These are phyloP conservation scores for Aselliscus stoliczkanus DNA, from an alignment of 2,797 vertebrate genomes.

Conservation along the genomic window DNA sequence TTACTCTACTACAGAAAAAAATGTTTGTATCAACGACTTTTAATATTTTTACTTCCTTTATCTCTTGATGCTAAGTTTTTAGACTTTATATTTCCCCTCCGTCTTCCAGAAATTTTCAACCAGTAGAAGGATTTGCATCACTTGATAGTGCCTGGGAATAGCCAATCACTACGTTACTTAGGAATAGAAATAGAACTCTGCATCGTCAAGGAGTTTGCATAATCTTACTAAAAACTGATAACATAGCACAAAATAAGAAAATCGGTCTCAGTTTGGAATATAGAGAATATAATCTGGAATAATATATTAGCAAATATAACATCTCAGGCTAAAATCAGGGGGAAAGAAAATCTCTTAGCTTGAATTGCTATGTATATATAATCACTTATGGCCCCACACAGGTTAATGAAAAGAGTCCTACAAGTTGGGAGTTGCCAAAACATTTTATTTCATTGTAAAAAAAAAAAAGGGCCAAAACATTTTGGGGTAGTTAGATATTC, in stretches of 20 bases:
- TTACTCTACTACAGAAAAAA: neutral
- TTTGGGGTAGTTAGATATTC: slow-evolving; percentile 56
- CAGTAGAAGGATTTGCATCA: neutral
- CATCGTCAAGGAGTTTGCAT: neutral
- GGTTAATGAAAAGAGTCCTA: neutral
- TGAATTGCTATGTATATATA: neutral
- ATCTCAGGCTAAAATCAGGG: neutral
- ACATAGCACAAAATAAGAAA: slow-evolving; percentile 18
- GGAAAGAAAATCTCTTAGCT: neutral
- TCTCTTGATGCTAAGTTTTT: neutral
- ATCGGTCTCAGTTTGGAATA: neutral
- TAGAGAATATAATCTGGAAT: neutral
- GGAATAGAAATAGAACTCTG: neutral
- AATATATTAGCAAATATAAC: neutral
- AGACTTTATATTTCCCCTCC: neutral
- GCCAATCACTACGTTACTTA: neutral
- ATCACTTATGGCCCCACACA: neutral
- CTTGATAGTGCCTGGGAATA: neutral
- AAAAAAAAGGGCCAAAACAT: neutral
- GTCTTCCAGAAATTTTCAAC: neutral
- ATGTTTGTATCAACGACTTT: neutral
- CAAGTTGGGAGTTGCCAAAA: slow-evolving; percentile 16
- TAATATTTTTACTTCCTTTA: neutral
- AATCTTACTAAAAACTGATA: neutral
- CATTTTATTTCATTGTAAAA: neutral